phyloP scores from a whole-genome alignment of 2,113 vertebrate genomes.

The Motacilla tschutschensis region DNA sequence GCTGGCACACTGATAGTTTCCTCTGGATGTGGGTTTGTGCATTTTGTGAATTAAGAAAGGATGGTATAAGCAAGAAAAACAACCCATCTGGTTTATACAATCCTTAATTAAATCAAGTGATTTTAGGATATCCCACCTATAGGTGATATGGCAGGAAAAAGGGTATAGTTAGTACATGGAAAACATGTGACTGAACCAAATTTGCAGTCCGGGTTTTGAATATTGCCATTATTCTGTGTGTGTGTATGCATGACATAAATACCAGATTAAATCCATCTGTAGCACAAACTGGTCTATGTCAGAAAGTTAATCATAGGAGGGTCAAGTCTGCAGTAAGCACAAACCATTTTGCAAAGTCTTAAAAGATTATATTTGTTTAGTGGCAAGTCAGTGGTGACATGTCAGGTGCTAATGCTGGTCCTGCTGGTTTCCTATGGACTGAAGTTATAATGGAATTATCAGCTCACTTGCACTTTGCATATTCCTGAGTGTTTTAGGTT shows the following conservation, averaged over 20 bases:
- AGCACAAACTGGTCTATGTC: fast-evolving
- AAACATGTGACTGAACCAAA: neutral
- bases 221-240: fast-evolving
- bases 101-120: neutral
- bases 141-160: neutral
- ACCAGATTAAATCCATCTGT: neutral
- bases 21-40: neutral
- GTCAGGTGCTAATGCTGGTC: neutral
- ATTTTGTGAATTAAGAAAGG: neutral
- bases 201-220: neutral
- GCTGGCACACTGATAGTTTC: neutral
- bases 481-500: fast-evolving
- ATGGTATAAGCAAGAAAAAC: neutral
- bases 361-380: neutral
- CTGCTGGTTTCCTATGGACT: neutral
- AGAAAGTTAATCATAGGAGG: fast-evolving
- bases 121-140: neutral
- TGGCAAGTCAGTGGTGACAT: neutral
- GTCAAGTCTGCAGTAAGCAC: neutral
- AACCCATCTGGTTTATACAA: neutral
- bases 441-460: neutral
- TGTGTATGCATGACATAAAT: no score
- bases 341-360: neutral
- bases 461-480: neutral
- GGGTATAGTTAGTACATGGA: fast-evolving